Evolutionary conservation across 2,113 vertebrate species (phyloP).

Genomic region (Semicossyphus pulcher): DNA sequence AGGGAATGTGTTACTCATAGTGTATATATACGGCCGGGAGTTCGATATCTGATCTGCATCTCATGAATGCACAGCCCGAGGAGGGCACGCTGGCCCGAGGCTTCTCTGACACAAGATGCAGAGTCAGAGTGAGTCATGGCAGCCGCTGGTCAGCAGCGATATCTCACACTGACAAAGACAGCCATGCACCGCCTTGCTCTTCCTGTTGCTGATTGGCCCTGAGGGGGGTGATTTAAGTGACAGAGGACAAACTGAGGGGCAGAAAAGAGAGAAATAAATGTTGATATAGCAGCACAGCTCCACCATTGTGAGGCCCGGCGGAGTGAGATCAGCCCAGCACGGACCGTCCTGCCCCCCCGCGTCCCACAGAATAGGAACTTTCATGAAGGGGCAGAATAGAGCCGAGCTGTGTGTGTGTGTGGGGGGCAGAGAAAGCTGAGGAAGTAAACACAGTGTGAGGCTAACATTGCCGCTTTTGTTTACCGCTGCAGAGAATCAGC

Average conservation of each 20-base stretch:
- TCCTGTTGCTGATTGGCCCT: slow-evolving; percentile 55
- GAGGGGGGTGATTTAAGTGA: slow-evolving; percentile 51
- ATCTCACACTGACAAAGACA: slow-evolving; percentile 50
- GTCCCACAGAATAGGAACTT: slow-evolving; percentile 75
- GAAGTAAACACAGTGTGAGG: slow-evolving; percentile 64
- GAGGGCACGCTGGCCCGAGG: neutral
- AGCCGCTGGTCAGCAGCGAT: slow-evolving; percentile 25
- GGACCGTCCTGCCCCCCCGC: slow-evolving; percentile 20
- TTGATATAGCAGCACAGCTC: slow-evolving; percentile 78
- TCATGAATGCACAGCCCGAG: slow-evolving; percentile 31
- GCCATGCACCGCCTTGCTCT: slow-evolving; percentile 29
- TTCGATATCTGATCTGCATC: slow-evolving; percentile 41
- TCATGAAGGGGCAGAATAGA: slow-evolving; percentile 67
- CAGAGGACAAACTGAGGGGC: neutral
- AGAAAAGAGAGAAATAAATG: slow-evolving; percentile 62
- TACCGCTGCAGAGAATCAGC: slow-evolving; percentile 48
- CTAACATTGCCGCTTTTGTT: slow-evolving; percentile 72
- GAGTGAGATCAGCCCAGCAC: slow-evolving; percentile 67
- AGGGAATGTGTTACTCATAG: slow-evolving; percentile 53
- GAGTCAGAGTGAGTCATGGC: slow-evolving; percentile 51
- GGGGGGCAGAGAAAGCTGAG: slow-evolving; percentile 50
- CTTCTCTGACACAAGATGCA: slow-evolving; percentile 14
- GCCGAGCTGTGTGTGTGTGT: slow-evolving; percentile 40
- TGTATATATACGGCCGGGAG: neutral
- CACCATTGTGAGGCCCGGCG: slow-evolving; percentile 62